phyloP scores from a whole-genome alignment of 2,888 invertebrate species.

The Hyles lineata region DNA sequence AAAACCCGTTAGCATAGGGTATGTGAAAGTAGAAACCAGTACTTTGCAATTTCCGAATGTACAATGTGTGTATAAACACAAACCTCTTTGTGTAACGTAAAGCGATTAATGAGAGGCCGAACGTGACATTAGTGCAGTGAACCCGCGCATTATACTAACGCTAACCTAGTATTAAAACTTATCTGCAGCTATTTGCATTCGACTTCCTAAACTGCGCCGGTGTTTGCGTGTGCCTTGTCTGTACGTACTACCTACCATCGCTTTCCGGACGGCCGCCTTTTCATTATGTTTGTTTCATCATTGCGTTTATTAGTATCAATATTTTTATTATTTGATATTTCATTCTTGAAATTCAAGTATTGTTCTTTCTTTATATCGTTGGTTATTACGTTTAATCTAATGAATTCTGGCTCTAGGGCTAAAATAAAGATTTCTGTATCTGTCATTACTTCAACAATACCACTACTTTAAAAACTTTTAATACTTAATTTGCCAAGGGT shows the following conservation, averaged over 20 bases:
- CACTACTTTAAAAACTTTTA: too few relatives aligned
- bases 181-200: slow-evolving; percentile 82
- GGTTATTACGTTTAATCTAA: too few relatives aligned
- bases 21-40: slow-evolving; percentile 3
- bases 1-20: slow-evolving; percentile 18
- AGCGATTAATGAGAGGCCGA: slow-evolving; percentile 81
- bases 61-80: slow-evolving; percentile 64
- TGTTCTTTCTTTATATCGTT: too few relatives aligned
- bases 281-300: neutral
- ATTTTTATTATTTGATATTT: neutral
- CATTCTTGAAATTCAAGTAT: too few relatives aligned
- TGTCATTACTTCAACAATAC: too few relatives aligned
- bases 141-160: slow-evolving; percentile 75
- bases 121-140: slow-evolving; percentile 82
- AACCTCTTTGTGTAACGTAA: slow-evolving; percentile 68
- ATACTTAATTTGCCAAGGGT: neutral
- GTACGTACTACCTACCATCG: slow-evolving; percentile 6
- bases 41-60: slow-evolving; percentile 44
- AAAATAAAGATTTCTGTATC: too few relatives aligned
- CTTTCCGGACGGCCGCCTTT: slow-evolving; percentile 16
- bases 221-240: slow-evolving; percentile 48
- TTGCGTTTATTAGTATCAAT: neutral
- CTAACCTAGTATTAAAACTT: slow-evolving; percentile 80
- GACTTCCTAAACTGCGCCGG: slow-evolving; percentile 77
- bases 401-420: too few relatives aligned